Conservation (phyloP, 1,140 invertebrate genomes). For the Adelges cooleyi region DNA sequence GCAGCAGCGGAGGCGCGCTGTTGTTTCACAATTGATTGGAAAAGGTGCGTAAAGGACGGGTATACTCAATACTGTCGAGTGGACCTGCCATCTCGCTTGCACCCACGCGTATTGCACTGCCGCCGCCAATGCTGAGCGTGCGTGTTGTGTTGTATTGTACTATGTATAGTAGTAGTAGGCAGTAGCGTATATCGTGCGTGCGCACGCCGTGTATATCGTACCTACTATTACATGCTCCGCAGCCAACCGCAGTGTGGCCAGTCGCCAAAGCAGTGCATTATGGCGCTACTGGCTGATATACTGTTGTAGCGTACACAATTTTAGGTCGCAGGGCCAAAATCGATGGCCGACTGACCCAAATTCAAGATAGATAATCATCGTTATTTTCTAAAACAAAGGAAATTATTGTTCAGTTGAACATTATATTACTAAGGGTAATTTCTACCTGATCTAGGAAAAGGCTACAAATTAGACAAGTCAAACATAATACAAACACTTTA, state of each 20-base stretch:
- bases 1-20: neutral
- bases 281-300: neutral
- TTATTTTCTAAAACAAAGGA: too few species aligned
- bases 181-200: neutral
- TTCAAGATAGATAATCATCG: too few species aligned
- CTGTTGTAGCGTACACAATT: neutral
- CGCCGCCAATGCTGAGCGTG: neutral
- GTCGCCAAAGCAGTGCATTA: neutral
- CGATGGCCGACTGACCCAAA: constrained; percentile 24
- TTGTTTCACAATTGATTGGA: constrained; percentile 27
- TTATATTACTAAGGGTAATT: too few species aligned
- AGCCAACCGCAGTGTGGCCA: neutral
- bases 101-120: neutral
- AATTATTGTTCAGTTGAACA: too few species aligned
- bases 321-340: neutral
- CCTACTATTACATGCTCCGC: too few species aligned
- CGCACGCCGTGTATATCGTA: neutral
- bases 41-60: neutral
- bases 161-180: neutral
- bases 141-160: neutral
- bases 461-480: too few species aligned
- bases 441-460: too few species aligned
- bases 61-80: neutral
- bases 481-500: too few species aligned
- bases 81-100: constrained; percentile 8